phyloP scores from a whole-genome alignment of 2,797 vertebrate genomes.

The Podargus strigoides region DNA sequence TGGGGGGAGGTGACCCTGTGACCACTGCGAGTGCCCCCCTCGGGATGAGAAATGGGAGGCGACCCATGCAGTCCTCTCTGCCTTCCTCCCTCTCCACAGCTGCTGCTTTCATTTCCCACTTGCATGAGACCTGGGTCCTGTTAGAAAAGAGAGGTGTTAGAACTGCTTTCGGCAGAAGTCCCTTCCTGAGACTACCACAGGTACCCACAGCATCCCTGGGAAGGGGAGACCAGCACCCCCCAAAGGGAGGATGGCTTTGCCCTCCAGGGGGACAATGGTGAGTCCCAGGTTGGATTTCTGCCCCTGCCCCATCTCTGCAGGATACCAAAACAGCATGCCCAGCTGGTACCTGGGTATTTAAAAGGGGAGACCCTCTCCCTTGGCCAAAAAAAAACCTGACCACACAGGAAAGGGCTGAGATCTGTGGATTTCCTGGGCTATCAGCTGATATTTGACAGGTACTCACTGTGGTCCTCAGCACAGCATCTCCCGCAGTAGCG shows the following conservation, averaged over 20 bases:
- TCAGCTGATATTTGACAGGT: neutral
- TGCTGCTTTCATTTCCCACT: neutral
- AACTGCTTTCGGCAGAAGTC: neutral
- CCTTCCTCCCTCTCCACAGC: neutral
- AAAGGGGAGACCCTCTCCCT: neutral
- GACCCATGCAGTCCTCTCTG: neutral
- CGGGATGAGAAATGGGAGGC: neutral
- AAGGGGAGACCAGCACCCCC: neutral
- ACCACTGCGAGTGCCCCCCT: fast-evolving
- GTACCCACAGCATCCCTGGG: neutral
- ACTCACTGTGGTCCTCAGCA: neutral
- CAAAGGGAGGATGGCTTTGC: neutral
- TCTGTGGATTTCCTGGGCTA: neutral
- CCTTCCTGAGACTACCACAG: neutral
- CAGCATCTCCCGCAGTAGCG: fast-evolving
- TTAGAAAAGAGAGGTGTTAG: neutral
- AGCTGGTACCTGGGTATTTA: neutral
- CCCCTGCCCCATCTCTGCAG: neutral
- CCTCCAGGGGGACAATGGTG: neutral
- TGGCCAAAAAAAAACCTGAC: neutral
- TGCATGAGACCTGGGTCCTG: neutral
- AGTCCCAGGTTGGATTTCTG: neutral
- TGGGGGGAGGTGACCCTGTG: neutral
- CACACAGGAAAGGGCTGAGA: neutral
- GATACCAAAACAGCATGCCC: neutral